Conservation (phyloP, 1,140 invertebrate species). For the Laupala kohalensis region DNA sequence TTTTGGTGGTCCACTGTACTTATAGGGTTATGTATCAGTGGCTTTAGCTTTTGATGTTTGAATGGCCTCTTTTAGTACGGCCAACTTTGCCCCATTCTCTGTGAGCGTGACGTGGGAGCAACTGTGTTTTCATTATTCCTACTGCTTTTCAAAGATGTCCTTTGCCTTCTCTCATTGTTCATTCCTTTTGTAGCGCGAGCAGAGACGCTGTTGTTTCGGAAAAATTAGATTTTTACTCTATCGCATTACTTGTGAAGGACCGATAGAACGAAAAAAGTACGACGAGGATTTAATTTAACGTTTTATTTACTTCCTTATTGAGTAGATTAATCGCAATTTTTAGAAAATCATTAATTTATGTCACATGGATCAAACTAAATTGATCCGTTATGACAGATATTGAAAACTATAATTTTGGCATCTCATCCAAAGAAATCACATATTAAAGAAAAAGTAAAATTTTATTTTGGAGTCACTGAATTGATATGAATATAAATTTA, state of each 20-base stretch:
- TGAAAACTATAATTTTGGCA: no score
- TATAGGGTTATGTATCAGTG: background rate
- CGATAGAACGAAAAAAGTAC: no score
- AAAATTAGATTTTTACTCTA: background rate
- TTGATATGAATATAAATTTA: no score
- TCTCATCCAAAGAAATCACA: no score
- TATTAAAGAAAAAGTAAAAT: no score
- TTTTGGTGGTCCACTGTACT: constrained; percentile 1
- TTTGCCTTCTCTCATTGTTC: background rate
- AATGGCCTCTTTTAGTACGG: background rate
- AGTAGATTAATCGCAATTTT: no score
- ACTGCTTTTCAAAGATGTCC: background rate
- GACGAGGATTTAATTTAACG: no score
- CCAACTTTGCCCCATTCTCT: background rate
- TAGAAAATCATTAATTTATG: no score
- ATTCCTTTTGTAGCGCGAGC: background rate
- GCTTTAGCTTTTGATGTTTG: background rate
- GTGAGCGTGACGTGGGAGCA: background rate
- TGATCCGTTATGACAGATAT: no score
- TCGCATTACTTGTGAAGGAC: background rate
- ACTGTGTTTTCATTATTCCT: background rate
- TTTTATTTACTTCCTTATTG: no score
- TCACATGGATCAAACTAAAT: no score
- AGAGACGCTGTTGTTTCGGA: background rate
- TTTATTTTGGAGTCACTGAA: no score